Evolutionary conservation across 2,113 vertebrate species (phyloP), one percentile per base, ranked within the genome.

Genomic region (Chascanopsetta lugubris): DNA sequence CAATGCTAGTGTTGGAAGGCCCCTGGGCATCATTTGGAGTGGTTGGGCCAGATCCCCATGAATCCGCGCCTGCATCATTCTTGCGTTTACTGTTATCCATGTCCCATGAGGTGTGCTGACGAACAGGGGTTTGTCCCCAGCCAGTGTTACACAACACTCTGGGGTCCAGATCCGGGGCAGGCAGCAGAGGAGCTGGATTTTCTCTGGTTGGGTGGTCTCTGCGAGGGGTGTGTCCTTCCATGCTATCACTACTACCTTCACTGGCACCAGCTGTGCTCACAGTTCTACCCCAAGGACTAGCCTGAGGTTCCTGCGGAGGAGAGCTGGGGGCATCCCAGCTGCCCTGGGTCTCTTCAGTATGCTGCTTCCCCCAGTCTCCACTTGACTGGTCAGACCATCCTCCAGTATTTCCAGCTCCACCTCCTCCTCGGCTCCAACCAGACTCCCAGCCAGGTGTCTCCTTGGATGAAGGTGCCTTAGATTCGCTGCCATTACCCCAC

Each of bases 71-170:
- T 75, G 84, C 93, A 84, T 95, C 95, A 84, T 91, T 96, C 86
- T 97, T 98, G 20, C 89, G 86, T 84, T 96, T 96, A 40, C 92
- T 86, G 85, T 95, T 80, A 5, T 95, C 93, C 86, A 95, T 96
- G 87, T 98, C 96, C 97, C 97, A 99, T 75, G 94, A 92, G 72
- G 95, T 98, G 92, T 99, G 97, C 79, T 99, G 97, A 82, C 94
- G 95, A 54, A 99, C 96, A 55, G 97, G 97, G 67, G 95, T 98
- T 92, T 98, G 97, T 85, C 97, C 97, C 97, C 97, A 99, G 34
- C 97, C 97, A 10, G 94, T 96, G 89, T 99, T 99, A 82, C 95
- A 98, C 76, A 99, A 90, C 60, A 99, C 97, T 80, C 97, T 92
- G 46, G 97, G 96, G 89, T 99, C 97, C 78, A 98, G 93, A 73